phyloP scores from a whole-genome alignment of 2,113 vertebrate species.

The Oreochromis tanganicae region DNA sequence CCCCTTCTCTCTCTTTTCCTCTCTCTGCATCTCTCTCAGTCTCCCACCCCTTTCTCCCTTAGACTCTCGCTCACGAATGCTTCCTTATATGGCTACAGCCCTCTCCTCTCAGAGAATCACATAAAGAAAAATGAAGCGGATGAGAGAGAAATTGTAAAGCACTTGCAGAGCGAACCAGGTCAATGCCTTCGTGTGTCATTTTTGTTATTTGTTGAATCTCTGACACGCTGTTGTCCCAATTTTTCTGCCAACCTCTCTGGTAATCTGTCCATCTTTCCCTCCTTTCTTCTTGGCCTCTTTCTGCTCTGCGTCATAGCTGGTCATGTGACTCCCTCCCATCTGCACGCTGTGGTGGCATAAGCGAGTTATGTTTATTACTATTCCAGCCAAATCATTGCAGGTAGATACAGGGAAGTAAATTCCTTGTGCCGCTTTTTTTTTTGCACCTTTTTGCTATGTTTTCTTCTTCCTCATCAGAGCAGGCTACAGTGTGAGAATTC shows the following conservation, averaged over 20 bases:
- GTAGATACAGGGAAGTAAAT: neutral
- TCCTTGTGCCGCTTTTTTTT: neutral
- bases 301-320: slow-evolving; percentile 47
- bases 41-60: slow-evolving; percentile 24
- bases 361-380: slow-evolving; percentile 14
- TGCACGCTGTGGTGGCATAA: slow-evolving; percentile 38
- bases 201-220: slow-evolving; percentile 1
- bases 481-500: neutral
- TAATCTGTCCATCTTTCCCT: slow-evolving; percentile 46
- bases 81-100: slow-evolving; percentile 67
- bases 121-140: slow-evolving; percentile 20
- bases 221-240: slow-evolving; percentile 10
- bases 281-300: slow-evolving; percentile 45
- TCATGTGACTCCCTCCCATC: slow-evolving; percentile 59
- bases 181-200: neutral
- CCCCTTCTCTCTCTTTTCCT: neutral
- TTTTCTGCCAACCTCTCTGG: slow-evolving; percentile 12
- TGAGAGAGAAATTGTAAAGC: slow-evolving; percentile 14
- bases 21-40: slow-evolving; percentile 1
- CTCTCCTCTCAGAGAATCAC: slow-evolving; percentile 37
- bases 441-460: neutral
- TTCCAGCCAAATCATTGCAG: slow-evolving; percentile 4
- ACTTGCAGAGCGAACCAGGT: neutral
- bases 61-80: slow-evolving; percentile 38
- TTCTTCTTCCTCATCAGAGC: neutral